Evolutionary conservation across 2,113 vertebrate species (phyloP), one percentile per base, ranked within the genome.

Genomic region (Gulo gulo): DNA sequence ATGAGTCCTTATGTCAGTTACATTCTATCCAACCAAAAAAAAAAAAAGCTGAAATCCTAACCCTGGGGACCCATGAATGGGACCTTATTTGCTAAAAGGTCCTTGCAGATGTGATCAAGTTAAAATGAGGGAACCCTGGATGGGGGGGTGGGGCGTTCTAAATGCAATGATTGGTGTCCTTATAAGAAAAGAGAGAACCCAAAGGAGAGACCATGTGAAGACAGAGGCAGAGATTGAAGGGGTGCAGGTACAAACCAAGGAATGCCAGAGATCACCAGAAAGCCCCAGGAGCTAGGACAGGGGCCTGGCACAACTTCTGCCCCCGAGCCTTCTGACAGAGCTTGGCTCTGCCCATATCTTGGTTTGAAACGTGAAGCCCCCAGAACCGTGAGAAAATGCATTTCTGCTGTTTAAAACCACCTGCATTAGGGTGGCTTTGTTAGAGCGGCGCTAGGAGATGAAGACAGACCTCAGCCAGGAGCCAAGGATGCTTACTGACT

Each of bases 201-300:
- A 50, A 50, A 26, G 34, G 16, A 23, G 47, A 34, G 1, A 11
- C 4, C 31, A 26, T 4, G 14, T 8, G 21, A 69, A 31, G 18
- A 47, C 2, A 1, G 61, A n/a, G 6, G 23, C 42, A 2, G 59
- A 47, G 47, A 14, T 4, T 2, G 3, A 5, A 26, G 3, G 1
- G 31, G 36, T 12, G 21, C 21, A 29, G 81, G 67, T 10, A 6
- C 39, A 36, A 82, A 36, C 34, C 65, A 50, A 76, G 36, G 81
- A 11, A 18, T 1, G 4, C 4, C 6, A n/a, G 65, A 31, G 34
- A 34, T 8, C 20, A 14, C 88, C 59, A 4, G 42, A 69, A 3
- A 5, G 47, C 45, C 3, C 16, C 52, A 6, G 88, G 26, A 24
- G 31, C 29, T 0, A 6, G 29, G 7, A 45, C 26, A 52, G 31